These are phyloP conservation scores for Monopterus albus DNA, from an alignment of 2,113 vertebrate species.

Conservation along the genomic window DNA sequence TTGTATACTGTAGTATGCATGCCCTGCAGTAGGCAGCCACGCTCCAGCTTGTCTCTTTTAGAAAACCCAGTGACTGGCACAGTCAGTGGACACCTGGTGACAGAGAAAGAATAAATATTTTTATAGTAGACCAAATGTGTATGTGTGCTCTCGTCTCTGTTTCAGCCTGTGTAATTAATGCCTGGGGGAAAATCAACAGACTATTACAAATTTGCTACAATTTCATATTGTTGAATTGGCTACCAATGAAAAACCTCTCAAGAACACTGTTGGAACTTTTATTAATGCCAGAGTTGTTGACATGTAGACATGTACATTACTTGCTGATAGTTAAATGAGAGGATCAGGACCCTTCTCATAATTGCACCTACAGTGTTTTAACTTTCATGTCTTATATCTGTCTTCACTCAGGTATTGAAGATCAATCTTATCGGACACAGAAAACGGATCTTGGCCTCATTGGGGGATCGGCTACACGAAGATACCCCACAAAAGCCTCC, in stretches of 20 bases:
- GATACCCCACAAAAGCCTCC: slow-evolving; percentile 96
- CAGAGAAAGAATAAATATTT: slow-evolving; percentile 57
- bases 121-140: slow-evolving; percentile 51
- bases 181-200: slow-evolving; percentile 37
- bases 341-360: no score
- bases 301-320: no score
- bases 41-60: slow-evolving; percentile 53
- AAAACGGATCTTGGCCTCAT: slow-evolving; percentile 93
- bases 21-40: slow-evolving; percentile 43
- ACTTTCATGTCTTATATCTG: neutral
- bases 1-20: slow-evolving; percentile 10
- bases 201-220: slow-evolving; percentile 37
- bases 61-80: slow-evolving; percentile 67
- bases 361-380: no score
- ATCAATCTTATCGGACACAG: slow-evolving; percentile 95
- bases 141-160: slow-evolving; percentile 41
- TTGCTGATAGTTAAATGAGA: no score
- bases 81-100: slow-evolving; percentile 54
- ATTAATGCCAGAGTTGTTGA: no score
- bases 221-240: slow-evolving; percentile 37
- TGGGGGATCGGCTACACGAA: slow-evolving; percentile 96
- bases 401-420: slow-evolving; percentile 89
- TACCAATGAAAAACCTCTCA: neutral
- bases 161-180: slow-evolving; percentile 31
- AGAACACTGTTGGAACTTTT: no score